Percentiles rank a stretch among this genome's conserved stretches.
phyloP scores from a whole-genome alignment of 2,113 vertebrate species.

The Dicentrarchus labrax region DNA sequence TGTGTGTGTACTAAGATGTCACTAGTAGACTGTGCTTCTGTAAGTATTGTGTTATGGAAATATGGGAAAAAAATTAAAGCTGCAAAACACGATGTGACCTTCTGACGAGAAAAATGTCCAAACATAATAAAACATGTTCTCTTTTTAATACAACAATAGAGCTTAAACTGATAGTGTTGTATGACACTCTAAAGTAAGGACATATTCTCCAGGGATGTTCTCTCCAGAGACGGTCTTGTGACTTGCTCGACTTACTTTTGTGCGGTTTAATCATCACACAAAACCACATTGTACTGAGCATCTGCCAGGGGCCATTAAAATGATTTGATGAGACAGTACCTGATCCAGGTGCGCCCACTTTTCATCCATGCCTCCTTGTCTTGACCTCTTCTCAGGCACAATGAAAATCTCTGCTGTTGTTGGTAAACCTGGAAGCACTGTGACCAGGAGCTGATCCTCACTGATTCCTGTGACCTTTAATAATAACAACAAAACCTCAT shows the following conservation, averaged over 20 bases:
- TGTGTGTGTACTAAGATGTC: neutral
- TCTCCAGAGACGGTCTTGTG: constrained; percentile 4
- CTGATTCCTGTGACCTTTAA: constrained; percentile 89
- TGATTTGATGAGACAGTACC: constrained; percentile 76
- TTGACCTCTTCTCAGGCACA: constrained; percentile 84
- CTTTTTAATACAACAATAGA: constrained; percentile 31
- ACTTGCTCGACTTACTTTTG: constrained; percentile 7
- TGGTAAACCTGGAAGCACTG: constrained; percentile 89
- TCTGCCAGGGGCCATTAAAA: constrained; percentile 19
- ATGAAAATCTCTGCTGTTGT: constrained; percentile 91
- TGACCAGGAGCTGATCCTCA: constrained; percentile 88
- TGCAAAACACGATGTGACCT: constrained; percentile 1
- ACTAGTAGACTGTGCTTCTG: neutral
- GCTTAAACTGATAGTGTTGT: neutral
- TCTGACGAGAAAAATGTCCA: neutral
- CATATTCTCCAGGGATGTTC: constrained; percentile 31
- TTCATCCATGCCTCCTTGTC: constrained; percentile 78
- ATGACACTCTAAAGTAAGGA: constrained; percentile 26
- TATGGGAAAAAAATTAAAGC: neutral
- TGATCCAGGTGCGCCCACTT: constrained; percentile 86
- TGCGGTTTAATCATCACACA: constrained; percentile 35
- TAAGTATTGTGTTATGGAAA: constrained; percentile 6
- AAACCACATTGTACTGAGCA: constrained; percentile 9
- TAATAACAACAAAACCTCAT: constrained; percentile 56
- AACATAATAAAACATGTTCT: neutral